Base-by-base conservation (phyloP, 2,797 vertebrate species). In the Carapus acus region DNA sequence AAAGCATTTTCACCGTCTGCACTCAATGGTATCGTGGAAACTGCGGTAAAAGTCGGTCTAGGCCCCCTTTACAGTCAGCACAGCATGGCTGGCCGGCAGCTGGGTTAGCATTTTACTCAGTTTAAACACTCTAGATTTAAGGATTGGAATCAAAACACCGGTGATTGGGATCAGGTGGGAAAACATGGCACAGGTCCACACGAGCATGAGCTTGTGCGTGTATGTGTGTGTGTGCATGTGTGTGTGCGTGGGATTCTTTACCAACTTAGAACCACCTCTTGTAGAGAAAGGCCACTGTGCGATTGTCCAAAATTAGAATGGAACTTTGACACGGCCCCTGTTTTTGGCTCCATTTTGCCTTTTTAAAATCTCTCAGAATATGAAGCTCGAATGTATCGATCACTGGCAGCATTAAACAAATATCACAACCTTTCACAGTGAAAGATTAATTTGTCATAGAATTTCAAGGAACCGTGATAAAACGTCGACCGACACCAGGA, bases 271-370 rank as follows among this genome's bases (percentile, higher is more conserved):
- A 78, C 78, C 74, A 82, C 64, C 77, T 82, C 73, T 76, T 63
- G 64, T 65, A 77, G 70, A 83, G 74, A 87, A 88, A 87, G 84
- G 85, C 86, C 86, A 85, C 84, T 83, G 82, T 83, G 85, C 81
- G 83, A 89, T 87, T 88, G 88, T 90, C 88, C 83, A 75, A 79
- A 78, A 79, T 80, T 73, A 77, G 65, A 70, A 71, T 66, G 60
- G 63, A 68, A 60, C 65, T 71, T 72, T 69, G 57, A 77, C 62
- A 73, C 63, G 54, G 65, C 49, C 62, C 57, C 55, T 24, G 67
- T 46, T n/a, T n/a, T n/a, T n/a, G n/a, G n/a, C n/a, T n/a, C n/a
- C n/a, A n/a, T n/a, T n/a, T n/a, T n/a, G n/a, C n/a, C n/a, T n/a
- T n/a, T n/a, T n/a, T n/a, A n/a, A n/a, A n/a, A n/a, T n/a, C 69